Percentiles rank a stretch among this genome's conserved stretches.
Evolutionary conservation across 2,113 vertebrate genomes (phyloP).

Genomic region (Albula glossodonta): DNA sequence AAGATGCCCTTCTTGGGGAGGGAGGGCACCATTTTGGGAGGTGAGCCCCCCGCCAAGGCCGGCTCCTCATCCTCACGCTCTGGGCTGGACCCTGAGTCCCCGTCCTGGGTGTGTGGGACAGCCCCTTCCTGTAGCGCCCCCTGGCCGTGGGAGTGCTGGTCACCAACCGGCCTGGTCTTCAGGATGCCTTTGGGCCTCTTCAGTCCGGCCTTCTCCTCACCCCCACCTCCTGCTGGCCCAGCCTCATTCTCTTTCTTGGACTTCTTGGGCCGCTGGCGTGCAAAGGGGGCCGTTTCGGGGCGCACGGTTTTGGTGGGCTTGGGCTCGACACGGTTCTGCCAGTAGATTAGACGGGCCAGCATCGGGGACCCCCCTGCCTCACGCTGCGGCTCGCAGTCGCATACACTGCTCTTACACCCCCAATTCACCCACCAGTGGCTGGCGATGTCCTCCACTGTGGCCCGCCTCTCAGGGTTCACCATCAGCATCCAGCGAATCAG

Average conservation of each 20-base stretch:
- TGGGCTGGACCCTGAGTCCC: constrained; percentile 76
- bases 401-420: constrained; percentile 96
- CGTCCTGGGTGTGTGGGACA: constrained; percentile 71
- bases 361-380: constrained; percentile 83
- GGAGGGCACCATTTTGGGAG: constrained; percentile 74
- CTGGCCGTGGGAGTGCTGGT: constrained; percentile 81
- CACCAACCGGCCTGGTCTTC: constrained; percentile 85
- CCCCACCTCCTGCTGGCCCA: constrained; percentile 63
- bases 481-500: constrained; percentile 99
- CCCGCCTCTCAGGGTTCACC: constrained; percentile 96
- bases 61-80: constrained; percentile 56
- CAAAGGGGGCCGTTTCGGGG: constrained; percentile 60
- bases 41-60: constrained; percentile 60
- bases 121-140: constrained; percentile 75
- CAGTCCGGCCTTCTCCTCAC: constrained; percentile 78
- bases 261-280: constrained; percentile 88
- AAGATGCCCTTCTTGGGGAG: constrained; percentile 97
- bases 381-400: constrained; percentile 85
- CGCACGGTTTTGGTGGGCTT: constrained; percentile 48
- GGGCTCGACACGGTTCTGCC: constrained; percentile 83
- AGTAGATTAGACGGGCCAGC: constrained; percentile 89
- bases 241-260: constrained; percentile 91
- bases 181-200: constrained; percentile 96
- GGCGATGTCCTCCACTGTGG: constrained; percentile 96
- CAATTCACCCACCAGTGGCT: constrained; percentile 99